Evolutionary conservation across 2,888 invertebrate species (phyloP).

Genomic region (Cryptocephalus moraei): DNA sequence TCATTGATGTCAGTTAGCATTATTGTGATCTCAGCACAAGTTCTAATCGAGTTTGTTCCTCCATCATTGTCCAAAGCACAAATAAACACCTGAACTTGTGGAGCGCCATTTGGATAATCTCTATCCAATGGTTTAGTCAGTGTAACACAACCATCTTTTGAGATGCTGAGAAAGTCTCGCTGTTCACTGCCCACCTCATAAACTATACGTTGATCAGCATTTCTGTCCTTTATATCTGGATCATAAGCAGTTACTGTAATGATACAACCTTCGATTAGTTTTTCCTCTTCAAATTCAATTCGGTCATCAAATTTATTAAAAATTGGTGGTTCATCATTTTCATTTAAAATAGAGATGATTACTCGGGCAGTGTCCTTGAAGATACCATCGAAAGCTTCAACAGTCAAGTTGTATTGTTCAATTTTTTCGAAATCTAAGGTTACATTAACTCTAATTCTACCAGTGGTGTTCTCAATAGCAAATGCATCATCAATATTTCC

Average conservation of each 20-base stretch:
- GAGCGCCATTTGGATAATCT: conserved; percentile 79
- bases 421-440: conserved; percentile 74
- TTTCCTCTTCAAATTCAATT: conserved; percentile 68
- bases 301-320: conserved; percentile 62
- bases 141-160: conserved; percentile 64
- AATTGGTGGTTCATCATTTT: conserved; percentile 87
- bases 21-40: conserved; percentile 57
- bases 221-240: conserved; percentile 72
- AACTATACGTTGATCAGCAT: conserved; percentile 65
- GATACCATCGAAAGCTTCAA: conserved; percentile 75
- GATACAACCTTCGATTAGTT: conserved; percentile 57
- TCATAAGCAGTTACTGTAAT: conserved; percentile 69
- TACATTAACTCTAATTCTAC: conserved; percentile 71
- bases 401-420: conserved; percentile 74
- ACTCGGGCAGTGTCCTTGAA: conserved; percentile 77
- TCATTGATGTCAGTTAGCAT: conserved; percentile 81
- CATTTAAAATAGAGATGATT: conserved; percentile 74
- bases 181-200: conserved; percentile 66
- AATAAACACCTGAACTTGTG: conserved; percentile 64
- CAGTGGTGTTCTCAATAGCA: conserved; percentile 73
- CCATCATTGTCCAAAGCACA: conserved; percentile 71
- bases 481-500: conserved; percentile 85
- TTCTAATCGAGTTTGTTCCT: conserved; percentile 50
- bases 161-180: conserved; percentile 58
- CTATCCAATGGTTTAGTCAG: conserved; percentile 72